Base-by-base conservation (phyloP, 2,888 invertebrate genomes). In the Sinelater perroti region DNA sequence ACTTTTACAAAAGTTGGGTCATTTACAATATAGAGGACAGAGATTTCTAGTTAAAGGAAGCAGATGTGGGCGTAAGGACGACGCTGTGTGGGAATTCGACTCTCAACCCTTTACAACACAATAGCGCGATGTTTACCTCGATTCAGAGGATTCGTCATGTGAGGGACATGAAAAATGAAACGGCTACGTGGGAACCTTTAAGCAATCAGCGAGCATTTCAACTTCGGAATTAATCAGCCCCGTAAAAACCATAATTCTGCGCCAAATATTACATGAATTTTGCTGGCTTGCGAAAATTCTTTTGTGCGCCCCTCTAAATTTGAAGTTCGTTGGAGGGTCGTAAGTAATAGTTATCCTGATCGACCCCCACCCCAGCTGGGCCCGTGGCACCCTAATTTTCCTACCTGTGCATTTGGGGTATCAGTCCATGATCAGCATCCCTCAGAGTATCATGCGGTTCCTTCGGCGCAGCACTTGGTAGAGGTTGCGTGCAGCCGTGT, bases 251-350 rank as follows among this genome's bases (percentile, higher is more conserved):
- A 66, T 66, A 53, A 61, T 51, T 44, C 21, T 64, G 54, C 65
- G 66, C 68, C 66, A 64, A 61, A 65, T 68, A 75, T 73, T 74
- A 72, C 71, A 73, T 73, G 70, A 71, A 67, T 71, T 72, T 69
- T 67, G 69, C 67, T 53, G 67, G 59, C 62, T 64, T 44, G 66
- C 63, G 51, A 67, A 65, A 67, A 66, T 64, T 67, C 68, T 66
- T 67, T 71, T 70, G 72, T 70, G 64, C 38, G 42, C 67, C 66
- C 62, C 64, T 57, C 56, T 56, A 65, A 63, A 67, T 67, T 67
- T 69, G 66, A 62, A 61, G 63, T 62, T 61, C 60, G 51, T 62
- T 56, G 55, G 54, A 66, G 70, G 69, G 68, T 67, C 61, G 65
- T 62, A 67, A 67, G 65, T 68, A 63, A 66, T 67, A 62, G 67